Conservation (phyloP, 1,140 invertebrate genomes). For the Neoseiulus cucumeris region DNA sequence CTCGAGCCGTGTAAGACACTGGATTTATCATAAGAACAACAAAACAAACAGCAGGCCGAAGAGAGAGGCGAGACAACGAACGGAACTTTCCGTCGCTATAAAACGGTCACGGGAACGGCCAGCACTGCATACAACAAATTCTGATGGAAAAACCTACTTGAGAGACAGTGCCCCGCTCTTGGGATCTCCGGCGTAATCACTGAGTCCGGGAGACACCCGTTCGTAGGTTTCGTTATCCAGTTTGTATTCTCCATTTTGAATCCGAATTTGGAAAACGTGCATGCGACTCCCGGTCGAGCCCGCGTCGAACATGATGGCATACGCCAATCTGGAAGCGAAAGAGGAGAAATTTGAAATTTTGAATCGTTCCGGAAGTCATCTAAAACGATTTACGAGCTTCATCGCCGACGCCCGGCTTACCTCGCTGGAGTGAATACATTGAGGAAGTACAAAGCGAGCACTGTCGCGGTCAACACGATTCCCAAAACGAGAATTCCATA, state of each 20-base stretch:
- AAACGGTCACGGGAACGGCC: too few species aligned
- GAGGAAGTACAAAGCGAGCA: neutral
- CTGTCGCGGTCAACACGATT: neutral
- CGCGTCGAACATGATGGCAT: slow-evolving; percentile 86
- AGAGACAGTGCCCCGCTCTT: neutral
- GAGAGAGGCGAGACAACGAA: too few species aligned
- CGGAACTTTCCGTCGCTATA: too few species aligned
- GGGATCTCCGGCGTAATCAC: neutral
- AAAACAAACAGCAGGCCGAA: too few species aligned
- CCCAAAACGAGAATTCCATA: too few species aligned
- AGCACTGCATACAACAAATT: too few species aligned
- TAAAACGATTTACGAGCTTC: too few species aligned
- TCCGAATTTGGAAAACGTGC: slow-evolving; percentile 65
- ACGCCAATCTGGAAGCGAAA: slow-evolving; percentile 30
- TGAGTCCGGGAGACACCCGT: neutral
- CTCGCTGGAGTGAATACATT: neutral
- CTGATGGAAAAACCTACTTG: neutral
- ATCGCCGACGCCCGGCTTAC: too few species aligned
- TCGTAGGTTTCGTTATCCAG: neutral
- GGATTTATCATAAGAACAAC: too few species aligned
- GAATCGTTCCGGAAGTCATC: too few species aligned
- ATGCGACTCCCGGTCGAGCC: slow-evolving; percentile 84
- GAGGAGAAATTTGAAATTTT: too few species aligned
- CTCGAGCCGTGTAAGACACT: too few species aligned
- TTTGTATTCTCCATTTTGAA: slow-evolving; percentile 12